Conservation (phyloP, 2,888 invertebrate species). For the Alentia gelatinosa region DNA sequence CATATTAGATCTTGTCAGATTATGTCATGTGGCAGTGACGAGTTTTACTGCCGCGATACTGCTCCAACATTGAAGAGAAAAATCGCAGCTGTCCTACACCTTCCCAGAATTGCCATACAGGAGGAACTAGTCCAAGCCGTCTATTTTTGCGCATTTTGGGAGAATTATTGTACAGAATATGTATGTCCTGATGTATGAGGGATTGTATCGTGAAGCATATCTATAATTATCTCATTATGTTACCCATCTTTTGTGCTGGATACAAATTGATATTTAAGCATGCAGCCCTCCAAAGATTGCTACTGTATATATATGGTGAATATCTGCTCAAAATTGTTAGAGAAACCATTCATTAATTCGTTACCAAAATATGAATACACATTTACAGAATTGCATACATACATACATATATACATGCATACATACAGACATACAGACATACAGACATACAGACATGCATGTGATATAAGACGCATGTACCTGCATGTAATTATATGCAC, state of each 20-base stretch:
- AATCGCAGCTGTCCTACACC: neutral
- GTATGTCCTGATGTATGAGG: neutral
- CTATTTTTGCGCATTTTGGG: neutral
- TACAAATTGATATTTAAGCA: neutral
- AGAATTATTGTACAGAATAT: neutral
- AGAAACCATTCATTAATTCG: no score
- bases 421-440: no score
- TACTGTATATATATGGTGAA: neutral
- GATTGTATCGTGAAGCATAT: neutral
- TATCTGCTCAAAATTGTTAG: neutral
- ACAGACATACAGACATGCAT: no score
- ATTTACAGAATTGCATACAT: no score
- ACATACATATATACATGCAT: no score
- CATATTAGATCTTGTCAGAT: no score
- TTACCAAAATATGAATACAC: no score
- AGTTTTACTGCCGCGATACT: no score
- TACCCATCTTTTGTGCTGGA: neutral
- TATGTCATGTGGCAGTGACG: no score
- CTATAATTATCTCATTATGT: neutral
- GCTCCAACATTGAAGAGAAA: no score
- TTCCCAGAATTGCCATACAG: neutral
- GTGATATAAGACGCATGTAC: no score
- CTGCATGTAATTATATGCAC: no score
- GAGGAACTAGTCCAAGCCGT: neutral
- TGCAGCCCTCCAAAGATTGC: conserved; percentile 12